phyloP scores from a whole-genome alignment of 1,140 invertebrate genomes.

The Babylonia areolata region DNA sequence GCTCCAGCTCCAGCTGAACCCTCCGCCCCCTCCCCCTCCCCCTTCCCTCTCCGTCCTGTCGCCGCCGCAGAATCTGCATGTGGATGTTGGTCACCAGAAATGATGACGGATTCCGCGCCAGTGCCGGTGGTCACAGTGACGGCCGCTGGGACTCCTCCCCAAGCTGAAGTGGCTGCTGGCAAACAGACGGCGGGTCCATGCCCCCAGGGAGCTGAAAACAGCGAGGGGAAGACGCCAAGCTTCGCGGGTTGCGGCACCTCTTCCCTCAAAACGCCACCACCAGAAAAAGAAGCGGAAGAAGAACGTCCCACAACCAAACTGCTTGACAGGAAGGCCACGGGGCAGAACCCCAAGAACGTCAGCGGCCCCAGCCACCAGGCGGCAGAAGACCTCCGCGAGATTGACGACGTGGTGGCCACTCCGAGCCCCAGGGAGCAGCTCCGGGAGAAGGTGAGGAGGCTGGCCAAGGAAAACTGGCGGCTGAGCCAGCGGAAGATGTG shows the following conservation, averaged over 20 bases:
- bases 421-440: neutral
- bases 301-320: too few species aligned
- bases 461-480: conserved; percentile 22
- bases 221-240: too few species aligned
- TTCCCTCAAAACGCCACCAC: neutral
- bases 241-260: too few species aligned
- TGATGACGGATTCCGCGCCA: neutral
- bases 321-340: neutral
- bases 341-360: neutral
- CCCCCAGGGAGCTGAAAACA: too few species aligned
- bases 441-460: neutral
- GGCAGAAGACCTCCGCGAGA: neutral
- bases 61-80: neutral
- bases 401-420: neutral
- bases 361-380: neutral
- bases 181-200: neutral
- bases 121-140: neutral
- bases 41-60: neutral
- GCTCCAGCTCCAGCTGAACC: neutral
- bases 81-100: too few species aligned
- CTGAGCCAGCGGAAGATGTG: conserved; percentile 29
- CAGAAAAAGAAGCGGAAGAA: neutral
- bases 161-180: neutral
- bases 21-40: neutral
- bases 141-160: too few species aligned